A percentile compares a stretch with the other conserved stretches of the same genome.
phyloP scores from a whole-genome alignment of 2,113 vertebrate genomes.

The Galbula dea region DNA sequence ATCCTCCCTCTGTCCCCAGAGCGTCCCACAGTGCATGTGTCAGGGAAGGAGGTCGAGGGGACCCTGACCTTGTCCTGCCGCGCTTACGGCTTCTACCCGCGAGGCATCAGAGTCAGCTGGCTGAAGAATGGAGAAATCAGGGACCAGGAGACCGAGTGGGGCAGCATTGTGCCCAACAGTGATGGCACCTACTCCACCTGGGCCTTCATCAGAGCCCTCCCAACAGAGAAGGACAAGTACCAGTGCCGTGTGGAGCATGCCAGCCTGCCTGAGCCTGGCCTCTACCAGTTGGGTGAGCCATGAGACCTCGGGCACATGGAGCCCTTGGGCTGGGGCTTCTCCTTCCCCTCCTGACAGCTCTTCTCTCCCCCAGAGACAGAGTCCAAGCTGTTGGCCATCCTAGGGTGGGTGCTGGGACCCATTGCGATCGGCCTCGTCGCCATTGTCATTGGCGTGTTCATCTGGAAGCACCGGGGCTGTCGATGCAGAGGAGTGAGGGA shows the following conservation, averaged over 20 bases:
- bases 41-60: neutral
- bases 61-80: neutral
- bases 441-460: accelerated
- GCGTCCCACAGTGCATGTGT: neutral
- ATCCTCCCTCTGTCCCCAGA: neutral
- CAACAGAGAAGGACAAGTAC: neutral
- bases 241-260: slow-evolving; percentile 62
- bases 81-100: slow-evolving; percentile 46
- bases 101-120: slow-evolving; percentile 42
- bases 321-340: neutral
- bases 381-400: accelerated
- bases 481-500: neutral
- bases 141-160: neutral
- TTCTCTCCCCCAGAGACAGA: neutral
- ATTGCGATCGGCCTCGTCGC: accelerated
- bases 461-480: neutral
- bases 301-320: accelerated
- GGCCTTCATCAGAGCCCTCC: slow-evolving; percentile 13
- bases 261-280: neutral
- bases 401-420: neutral
- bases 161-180: slow-evolving; percentile 13
- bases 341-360: neutral
- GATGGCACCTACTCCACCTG: slow-evolving; percentile 65
- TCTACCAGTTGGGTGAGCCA: neutral
- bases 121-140: slow-evolving; percentile 29